Evolutionary conservation across 2,888 invertebrate species (phyloP), one percentile per base, ranked within the genome.

Genomic region (Zygaena filipendulae): DNA sequence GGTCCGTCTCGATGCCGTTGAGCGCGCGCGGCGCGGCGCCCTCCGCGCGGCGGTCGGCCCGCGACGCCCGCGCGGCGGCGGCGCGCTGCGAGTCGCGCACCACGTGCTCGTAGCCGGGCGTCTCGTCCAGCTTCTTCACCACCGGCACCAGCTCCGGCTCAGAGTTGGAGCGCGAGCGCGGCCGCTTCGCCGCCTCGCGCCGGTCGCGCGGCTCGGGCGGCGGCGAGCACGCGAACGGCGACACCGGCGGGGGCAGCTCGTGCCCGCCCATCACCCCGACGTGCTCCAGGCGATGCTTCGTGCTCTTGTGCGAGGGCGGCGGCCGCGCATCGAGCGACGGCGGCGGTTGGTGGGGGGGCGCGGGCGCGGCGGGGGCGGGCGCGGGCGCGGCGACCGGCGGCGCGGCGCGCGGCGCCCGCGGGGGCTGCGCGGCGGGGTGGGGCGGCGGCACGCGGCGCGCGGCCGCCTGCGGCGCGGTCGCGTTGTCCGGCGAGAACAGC

Each of bases 1-100:
- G 87, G 47, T 88, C 87, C 0, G 88, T 88, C 60, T 88, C 88
- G 7, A 88, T 85, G 4, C 87, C 87, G 44, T 88, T 88, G 0
- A 86, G 41, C 0, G 71, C 37, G 23, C 81, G 52, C 10, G 44
- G 43, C 2, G 43, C 36, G 6, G 45, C 23, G 1, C 45, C 40
- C 5, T 72, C 71, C 2, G 69, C 63, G 26, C 72, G 71, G 19
- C 56, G 47, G 27, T 82, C 82, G 1, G 63, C 58, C 2, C 60
- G 61, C 36, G 71, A 70, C 5, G 77, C 46, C 14, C 60, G 52
- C 1, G 68, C 64, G 1, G 59, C 40, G 23, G 36, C 46, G 0
- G 64, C 63, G 38, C 81, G 57, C 40, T 82, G 83, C 2, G 81
- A 80, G 36, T 84, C 84, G 3, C 82, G 59, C 33, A 84, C 74